phyloP scores from a whole-genome alignment of 2,797 vertebrate genomes.

The Coluber constrictor region DNA sequence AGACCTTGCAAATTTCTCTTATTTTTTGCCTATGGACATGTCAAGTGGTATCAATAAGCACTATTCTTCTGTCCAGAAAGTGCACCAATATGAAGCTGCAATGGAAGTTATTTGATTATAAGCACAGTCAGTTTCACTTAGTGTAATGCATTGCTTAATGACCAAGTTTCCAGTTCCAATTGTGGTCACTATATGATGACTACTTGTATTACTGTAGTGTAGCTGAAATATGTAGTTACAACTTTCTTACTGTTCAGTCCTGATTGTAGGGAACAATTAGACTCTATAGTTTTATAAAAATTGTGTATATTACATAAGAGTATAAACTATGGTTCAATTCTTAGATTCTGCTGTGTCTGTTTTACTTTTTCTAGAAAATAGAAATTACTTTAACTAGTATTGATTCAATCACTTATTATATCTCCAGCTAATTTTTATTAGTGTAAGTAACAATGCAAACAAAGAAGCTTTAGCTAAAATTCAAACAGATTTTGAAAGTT shows the following conservation, averaged over 20 bases:
- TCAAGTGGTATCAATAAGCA: background rate
- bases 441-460: background rate
- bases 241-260: background rate
- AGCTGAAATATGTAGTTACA: background rate
- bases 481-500: background rate
- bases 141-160: background rate
- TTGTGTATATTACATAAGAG: background rate
- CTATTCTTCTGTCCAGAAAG: background rate
- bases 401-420: background rate
- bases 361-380: background rate
- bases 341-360: background rate
- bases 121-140: background rate
- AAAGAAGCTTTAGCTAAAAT: background rate
- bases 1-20: background rate
- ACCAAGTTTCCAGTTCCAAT: background rate
- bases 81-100: background rate
- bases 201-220: background rate
- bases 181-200: background rate
- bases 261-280: background rate
- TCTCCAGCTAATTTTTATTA: background rate
- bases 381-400: background rate
- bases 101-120: background rate
- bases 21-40: background rate
- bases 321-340: background rate
- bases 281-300: background rate